A percentile compares a stretch with the other conserved stretches of the same genome.
phyloP scores from a whole-genome alignment of 2,888 invertebrate species.

The Caenorhabditis auriculariae region DNA sequence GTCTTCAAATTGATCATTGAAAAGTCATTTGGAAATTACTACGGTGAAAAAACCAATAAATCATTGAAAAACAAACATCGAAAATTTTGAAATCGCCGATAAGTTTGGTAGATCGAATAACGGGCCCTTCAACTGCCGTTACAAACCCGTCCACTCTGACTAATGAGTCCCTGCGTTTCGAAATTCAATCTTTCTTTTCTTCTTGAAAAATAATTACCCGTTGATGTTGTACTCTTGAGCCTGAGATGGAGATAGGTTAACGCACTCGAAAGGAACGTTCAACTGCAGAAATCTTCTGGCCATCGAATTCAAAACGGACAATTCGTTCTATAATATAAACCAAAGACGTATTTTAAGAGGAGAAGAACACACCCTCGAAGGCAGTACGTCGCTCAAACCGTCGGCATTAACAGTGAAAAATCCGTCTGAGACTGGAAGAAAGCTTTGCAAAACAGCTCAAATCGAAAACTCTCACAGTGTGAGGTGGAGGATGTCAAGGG shows the following conservation, averaged over 20 bases:
- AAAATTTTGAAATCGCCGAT: slow-evolving; percentile 21
- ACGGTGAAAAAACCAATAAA: too few relatives aligned
- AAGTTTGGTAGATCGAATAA: slow-evolving; percentile 23
- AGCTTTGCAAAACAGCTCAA: background rate
- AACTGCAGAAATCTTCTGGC: too few relatives aligned
- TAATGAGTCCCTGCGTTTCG: background rate
- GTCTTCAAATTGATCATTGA: slow-evolving; percentile 5
- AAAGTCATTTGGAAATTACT: too few relatives aligned
- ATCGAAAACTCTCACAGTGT: background rate
- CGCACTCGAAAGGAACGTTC: too few relatives aligned
- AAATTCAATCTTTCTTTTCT: background rate
- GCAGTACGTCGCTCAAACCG: slow-evolving; percentile 6
- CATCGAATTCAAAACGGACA: too few relatives aligned
- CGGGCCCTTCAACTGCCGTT: slow-evolving; percentile 6
- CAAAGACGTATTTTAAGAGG: background rate
- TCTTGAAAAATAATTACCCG: background rate
- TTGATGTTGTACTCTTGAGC: too few relatives aligned
- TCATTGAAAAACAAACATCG: background rate
- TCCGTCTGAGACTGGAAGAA: slow-evolving; percentile 11
- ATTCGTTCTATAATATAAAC: too few relatives aligned
- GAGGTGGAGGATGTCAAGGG: too few relatives aligned
- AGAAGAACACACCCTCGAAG: background rate
- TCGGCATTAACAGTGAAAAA: slow-evolving; percentile 18
- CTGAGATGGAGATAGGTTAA: too few relatives aligned
- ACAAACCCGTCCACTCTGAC: background rate